Evolutionary conservation across 2,797 vertebrate species (phyloP).

Genomic region (Lophius americanus): DNA sequence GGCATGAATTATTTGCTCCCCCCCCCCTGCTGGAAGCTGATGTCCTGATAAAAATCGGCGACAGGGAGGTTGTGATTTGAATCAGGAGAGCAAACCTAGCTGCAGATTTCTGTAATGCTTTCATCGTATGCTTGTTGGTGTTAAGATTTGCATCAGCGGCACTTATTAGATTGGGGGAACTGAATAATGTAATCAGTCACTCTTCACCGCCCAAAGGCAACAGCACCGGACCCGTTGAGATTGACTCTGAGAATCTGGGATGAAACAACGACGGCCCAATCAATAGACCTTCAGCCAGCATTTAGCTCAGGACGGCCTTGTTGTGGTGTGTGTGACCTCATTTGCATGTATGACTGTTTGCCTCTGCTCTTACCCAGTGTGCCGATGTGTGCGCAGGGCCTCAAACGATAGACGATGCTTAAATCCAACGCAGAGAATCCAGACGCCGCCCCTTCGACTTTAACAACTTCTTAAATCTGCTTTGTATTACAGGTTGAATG

Average conservation of each 20-base stretch:
- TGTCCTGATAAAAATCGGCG: slow-evolving; percentile 24
- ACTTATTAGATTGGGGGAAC: slow-evolving; percentile 41
- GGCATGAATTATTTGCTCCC: slow-evolving; percentile 40
- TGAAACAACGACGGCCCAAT: slow-evolving; percentile 45
- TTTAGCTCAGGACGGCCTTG: slow-evolving; percentile 28
- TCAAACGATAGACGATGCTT: slow-evolving; percentile 10
- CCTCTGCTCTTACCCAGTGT: slow-evolving; percentile 22
- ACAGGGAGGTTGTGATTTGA: slow-evolving; percentile 13
- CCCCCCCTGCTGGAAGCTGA: slow-evolving; percentile 3
- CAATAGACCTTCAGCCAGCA: slow-evolving; percentile 42
- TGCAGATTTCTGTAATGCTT: slow-evolving; percentile 34
- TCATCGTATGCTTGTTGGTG: slow-evolving; percentile 32
- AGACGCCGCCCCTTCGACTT: too few relatives aligned
- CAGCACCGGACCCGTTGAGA: slow-evolving; percentile 17
- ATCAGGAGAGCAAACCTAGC: slow-evolving; percentile 27
- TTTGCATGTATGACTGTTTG: slow-evolving; percentile 52
- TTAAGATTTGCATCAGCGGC: slow-evolving; percentile 54
- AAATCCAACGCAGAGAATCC: background rate
- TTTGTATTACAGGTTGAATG: too few relatives aligned
- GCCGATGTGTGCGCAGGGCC: slow-evolving; percentile 39
- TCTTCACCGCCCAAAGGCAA: slow-evolving; percentile 27
- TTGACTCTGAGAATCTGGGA: slow-evolving; percentile 28
- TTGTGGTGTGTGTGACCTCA: slow-evolving; percentile 48
- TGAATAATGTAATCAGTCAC: slow-evolving; percentile 53
- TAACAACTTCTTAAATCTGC: too few relatives aligned